phyloP scores from a whole-genome alignment of 2,113 vertebrate species.

The Bettongia penicillata region DNA sequence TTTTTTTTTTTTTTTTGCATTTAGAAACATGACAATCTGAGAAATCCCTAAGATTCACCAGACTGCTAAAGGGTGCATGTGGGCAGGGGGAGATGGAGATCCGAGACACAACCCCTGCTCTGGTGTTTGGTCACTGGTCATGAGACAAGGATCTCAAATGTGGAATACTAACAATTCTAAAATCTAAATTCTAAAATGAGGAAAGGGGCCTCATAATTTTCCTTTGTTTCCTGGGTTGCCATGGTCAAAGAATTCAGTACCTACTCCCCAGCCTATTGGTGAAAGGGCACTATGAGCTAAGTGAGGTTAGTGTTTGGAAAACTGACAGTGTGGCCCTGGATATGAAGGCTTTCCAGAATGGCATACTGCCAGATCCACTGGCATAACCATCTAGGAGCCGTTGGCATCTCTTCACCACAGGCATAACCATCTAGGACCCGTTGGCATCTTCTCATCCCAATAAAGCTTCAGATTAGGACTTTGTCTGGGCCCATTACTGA shows the following conservation, averaged over 20 bases:
- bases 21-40: background rate
- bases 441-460: background rate
- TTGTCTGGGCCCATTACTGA: background rate
- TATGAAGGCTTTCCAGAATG: background rate
- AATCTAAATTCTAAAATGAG: background rate
- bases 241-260: background rate
- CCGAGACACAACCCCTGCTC: background rate
- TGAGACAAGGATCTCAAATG: background rate
- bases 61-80: background rate
- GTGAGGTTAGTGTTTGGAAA: background rate
- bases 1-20: background rate
- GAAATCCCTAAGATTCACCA: background rate
- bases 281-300: background rate
- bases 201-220: background rate
- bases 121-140: background rate
- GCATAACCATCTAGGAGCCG: background rate
- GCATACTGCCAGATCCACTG: background rate
- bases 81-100: background rate
- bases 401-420: background rate
- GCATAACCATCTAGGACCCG: background rate
- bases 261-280: background rate
- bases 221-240: background rate
- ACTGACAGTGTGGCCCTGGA: background rate
- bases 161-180: background rate
- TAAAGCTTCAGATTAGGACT: background rate